These are phyloP conservation scores for Odontocolon sp. DNA, from an alignment of 2,888 invertebrate genomes.

Conservation along the genomic window DNA sequence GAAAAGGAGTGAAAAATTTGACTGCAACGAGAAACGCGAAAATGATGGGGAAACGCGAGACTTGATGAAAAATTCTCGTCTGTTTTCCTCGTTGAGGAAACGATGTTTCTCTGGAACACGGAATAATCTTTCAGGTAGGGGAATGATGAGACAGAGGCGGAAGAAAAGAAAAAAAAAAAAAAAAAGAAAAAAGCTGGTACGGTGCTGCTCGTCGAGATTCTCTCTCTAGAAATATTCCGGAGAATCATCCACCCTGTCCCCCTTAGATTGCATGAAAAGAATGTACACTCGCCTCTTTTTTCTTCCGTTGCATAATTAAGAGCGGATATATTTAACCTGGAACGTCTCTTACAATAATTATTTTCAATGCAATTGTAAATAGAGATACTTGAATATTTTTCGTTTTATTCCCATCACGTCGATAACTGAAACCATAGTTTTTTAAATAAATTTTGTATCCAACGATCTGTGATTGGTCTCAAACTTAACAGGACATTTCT, in stretches of 20 bases:
- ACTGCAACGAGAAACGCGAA: slow-evolving; percentile 31
- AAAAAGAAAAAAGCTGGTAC: slow-evolving; percentile 48
- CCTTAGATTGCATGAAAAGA: neutral
- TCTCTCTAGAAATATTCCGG: slow-evolving; percentile 50
- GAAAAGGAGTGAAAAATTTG: slow-evolving; percentile 16
- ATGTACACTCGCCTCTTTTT: slow-evolving; percentile 22
- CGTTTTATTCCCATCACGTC: too few species aligned
- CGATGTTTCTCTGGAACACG: slow-evolving; percentile 40
- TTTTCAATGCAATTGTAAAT: slow-evolving; percentile 49
- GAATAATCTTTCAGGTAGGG: slow-evolving; percentile 40
- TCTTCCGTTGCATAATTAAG: slow-evolving; percentile 42
- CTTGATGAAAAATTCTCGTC: slow-evolving; percentile 58
- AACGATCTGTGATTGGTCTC: too few species aligned
- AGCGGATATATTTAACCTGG: slow-evolving; percentile 59
- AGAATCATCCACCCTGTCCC: slow-evolving; percentile 26
- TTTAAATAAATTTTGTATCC: too few species aligned
- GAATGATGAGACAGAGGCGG: slow-evolving; percentile 53
- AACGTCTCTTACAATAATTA: slow-evolving; percentile 58
- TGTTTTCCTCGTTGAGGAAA: slow-evolving; percentile 49
- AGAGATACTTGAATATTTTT: slow-evolving; percentile 31
- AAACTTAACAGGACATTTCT: too few species aligned
- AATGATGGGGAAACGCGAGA: neutral
- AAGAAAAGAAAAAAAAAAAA: slow-evolving; percentile 56
- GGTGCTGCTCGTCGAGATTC: slow-evolving; percentile 52
- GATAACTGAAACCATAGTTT: too few species aligned